Percentiles rank a stretch among this genome's conserved stretches.
Conservation (phyloP, 1,140 invertebrate genomes). For the Papilio xuthus region DNA sequence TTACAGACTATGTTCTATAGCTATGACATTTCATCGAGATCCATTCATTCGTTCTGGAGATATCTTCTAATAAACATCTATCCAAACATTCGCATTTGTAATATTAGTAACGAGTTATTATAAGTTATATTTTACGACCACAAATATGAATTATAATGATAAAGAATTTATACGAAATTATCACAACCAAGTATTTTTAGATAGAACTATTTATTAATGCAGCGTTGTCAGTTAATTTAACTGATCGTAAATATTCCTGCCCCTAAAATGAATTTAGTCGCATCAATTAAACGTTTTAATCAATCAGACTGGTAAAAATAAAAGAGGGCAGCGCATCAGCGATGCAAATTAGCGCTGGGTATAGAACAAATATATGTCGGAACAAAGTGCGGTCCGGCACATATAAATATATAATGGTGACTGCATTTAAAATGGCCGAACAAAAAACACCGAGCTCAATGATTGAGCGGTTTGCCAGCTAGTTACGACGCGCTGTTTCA, state of each 20-base stretch:
- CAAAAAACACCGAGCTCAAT: conserved; percentile 47
- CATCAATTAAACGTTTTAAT: conserved; percentile 47
- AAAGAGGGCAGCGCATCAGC: conserved; percentile 44
- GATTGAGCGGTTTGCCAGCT: conserved; percentile 42
- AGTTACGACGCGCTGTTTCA: conserved; percentile 34
- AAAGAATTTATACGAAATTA: too few species aligned
- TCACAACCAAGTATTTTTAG: neutral
- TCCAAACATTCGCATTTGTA: too few species aligned
- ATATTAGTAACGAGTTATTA: too few species aligned
- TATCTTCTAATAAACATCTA: too few species aligned
- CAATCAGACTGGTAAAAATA: conserved; percentile 50
- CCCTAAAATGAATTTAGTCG: conserved; percentile 42
- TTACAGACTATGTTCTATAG: too few species aligned
- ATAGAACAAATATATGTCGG: conserved; percentile 48
- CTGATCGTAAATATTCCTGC: neutral
- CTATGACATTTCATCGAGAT: too few species aligned
- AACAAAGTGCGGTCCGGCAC: conserved; percentile 45
- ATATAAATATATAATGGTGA: conserved; percentile 53
- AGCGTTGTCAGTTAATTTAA: conserved; percentile 16
- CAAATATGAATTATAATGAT: too few species aligned
- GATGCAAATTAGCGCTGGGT: conserved; percentile 48
- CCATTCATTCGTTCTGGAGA: too few species aligned
- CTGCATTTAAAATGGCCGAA: conserved; percentile 53
- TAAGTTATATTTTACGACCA: too few species aligned
- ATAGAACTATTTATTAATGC: neutral